Evolutionary conservation across 2,797 vertebrate species (phyloP), one percentile per base, ranked within the genome.

Genomic region (Salarias fasciatus): DNA sequence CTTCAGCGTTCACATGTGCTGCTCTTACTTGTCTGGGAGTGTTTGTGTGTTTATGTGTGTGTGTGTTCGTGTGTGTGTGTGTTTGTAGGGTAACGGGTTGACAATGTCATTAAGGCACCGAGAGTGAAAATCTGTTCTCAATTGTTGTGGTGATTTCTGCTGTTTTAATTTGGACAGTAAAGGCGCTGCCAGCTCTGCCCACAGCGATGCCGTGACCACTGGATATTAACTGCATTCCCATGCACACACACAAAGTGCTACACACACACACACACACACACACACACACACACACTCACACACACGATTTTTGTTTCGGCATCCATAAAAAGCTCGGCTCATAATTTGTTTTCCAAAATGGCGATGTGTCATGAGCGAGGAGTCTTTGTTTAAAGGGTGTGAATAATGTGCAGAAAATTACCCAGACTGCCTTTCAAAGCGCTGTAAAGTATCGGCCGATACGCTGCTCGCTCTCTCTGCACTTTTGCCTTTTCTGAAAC

Each of bases 61-160:
- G 28, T 55, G 59, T 36, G 42, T 46, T 54, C 63, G n/a, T n/a
- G n/a, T n/a, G n/a, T n/a, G 49, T 54, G 53, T 79, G 63, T 75
- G 59, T 80, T 48, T 85, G 81, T 45, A 52, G 49, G 46, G 36
- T 47, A 33, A 45, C 45, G 13, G 45, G 33, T 91, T 94, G 77
- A 83, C 80, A 79, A 59, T 88, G 76, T 95, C 93, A 94, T 96
- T 95, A 97, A 94, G 93, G 86, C 90, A 93, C 92, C 72, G 88
- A 89, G 92, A 35, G 94, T 95, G 93, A 91, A 90, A 97, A 96
- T 95, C 94, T 98, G 95, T 95, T 97, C 94, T 94, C 93, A 96
- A 97, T 97, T 96, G 88, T 95, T 92, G 85, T 92, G 77, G 73
- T 80, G 82, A 86, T 91, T 88, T 87, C 83, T 89, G 82, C 83